Conservation (phyloP, 2,797 vertebrate genomes). For the Halcyon chelicuti region DNA sequence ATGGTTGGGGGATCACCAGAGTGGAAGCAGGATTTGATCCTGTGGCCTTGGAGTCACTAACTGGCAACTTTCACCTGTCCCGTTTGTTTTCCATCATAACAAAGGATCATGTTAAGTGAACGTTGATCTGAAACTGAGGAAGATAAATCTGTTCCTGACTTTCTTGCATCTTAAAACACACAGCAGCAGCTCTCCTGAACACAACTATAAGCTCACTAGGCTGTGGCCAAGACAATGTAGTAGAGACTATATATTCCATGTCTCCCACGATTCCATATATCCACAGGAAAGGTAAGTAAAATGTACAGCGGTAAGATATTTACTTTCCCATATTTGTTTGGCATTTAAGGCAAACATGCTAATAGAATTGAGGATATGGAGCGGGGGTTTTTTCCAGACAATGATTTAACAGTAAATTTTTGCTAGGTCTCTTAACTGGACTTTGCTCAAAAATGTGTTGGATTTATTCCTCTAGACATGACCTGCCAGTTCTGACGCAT, state of each 20-base stretch:
- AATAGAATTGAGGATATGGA: background rate
- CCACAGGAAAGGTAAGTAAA: background rate
- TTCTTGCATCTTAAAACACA: background rate
- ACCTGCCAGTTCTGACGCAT: background rate
- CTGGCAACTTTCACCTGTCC: rapidly evolving
- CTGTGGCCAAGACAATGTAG: background rate
- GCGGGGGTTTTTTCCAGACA: background rate
- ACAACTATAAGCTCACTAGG: rapidly evolving
- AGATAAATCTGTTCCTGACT: background rate
- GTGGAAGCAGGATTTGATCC: background rate
- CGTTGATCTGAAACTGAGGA: background rate
- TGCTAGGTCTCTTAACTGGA: background rate
- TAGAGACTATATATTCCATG: background rate
- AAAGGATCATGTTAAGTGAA: background rate
- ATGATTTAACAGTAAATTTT: background rate
- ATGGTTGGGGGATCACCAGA: rapidly evolving
- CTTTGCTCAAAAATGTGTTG: background rate
- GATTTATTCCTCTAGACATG: background rate
- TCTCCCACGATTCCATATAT: background rate
- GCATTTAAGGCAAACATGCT: background rate
- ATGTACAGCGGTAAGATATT: background rate
- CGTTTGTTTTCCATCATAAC: background rate
- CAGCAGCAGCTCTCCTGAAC: background rate
- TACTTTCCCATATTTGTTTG: background rate
- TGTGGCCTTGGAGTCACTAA: background rate